Evolutionary conservation across 2,888 invertebrate species (phyloP).

Genomic region (Ellobium chinense): DNA sequence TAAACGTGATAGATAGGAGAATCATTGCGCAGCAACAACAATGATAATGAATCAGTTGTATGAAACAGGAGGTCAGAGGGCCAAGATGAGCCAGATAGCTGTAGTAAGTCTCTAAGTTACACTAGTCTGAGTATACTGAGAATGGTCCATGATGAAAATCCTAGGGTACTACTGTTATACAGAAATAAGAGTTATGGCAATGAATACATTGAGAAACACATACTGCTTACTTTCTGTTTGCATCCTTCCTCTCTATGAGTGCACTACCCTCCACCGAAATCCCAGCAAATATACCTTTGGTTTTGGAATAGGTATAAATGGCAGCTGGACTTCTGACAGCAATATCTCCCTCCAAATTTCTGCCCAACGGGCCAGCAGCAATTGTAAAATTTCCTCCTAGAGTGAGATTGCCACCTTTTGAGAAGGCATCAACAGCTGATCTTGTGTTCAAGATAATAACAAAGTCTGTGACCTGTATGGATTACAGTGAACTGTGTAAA

Average conservation of each 20-base stretch:
- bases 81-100: too few relatives aligned
- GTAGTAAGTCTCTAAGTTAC: too few relatives aligned
- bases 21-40: too few relatives aligned
- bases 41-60: too few relatives aligned
- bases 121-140: too few relatives aligned
- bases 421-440: constrained; percentile 75
- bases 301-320: constrained; percentile 76
- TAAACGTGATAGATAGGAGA: too few relatives aligned
- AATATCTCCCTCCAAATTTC: constrained; percentile 72
- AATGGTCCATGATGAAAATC: too few relatives aligned
- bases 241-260: constrained; percentile 76
- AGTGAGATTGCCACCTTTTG: constrained; percentile 76
- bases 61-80: too few relatives aligned
- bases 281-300: constrained; percentile 75
- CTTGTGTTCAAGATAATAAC: constrained; percentile 74
- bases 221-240: constrained; percentile 72
- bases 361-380: constrained; percentile 76
- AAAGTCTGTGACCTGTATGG: constrained; percentile 74
- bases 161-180: too few relatives aligned
- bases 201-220: too few relatives aligned
- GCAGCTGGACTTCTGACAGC: constrained; percentile 73
- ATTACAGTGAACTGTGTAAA: background rate
- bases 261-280: constrained; percentile 77
- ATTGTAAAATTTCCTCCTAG: constrained; percentile 76
- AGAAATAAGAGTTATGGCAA: too few relatives aligned